Conservation (phyloP, 1,140 invertebrate genomes). For the Drosophila funebris region DNA sequence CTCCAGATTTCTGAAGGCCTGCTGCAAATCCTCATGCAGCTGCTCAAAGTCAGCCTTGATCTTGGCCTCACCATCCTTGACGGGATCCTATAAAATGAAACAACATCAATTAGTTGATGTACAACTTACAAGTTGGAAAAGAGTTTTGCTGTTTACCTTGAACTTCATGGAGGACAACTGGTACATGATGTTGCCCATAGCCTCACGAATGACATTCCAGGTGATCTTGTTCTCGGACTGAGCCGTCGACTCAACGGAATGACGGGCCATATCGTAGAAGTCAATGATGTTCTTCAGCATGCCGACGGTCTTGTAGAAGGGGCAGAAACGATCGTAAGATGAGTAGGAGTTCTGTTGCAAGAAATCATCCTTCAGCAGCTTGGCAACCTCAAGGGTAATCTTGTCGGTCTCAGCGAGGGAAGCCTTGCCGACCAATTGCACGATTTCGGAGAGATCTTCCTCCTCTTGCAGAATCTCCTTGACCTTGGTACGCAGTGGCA, state of each 20-base stretch:
- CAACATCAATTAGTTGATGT: neutral
- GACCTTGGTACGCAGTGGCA: constrained; percentile 96
- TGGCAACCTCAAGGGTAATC: constrained; percentile 99
- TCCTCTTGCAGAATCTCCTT: constrained; percentile 99
- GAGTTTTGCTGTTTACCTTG: constrained; percentile 88
- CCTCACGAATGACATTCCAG: constrained; percentile 98
- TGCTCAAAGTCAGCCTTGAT: constrained; percentile 99
- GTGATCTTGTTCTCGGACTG: constrained; percentile 99
- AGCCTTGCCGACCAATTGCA: constrained; percentile 99
- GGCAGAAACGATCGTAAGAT: constrained; percentile 98
- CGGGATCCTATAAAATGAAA: constrained; percentile 91
- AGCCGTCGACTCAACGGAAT: constrained; percentile 98
- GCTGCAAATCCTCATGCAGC: constrained; percentile 96
- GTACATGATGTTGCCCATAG: constrained; percentile 98
- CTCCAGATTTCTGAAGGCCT: constrained; percentile 99
- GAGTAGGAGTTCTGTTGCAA: constrained; percentile 99
- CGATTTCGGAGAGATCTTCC: constrained; percentile 99
- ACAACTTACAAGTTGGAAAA: neutral
- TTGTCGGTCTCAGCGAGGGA: constrained; percentile 99
- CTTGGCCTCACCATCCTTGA: constrained; percentile 98
- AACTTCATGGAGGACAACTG: constrained; percentile 99
- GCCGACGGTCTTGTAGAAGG: constrained; percentile 99
- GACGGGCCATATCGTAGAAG: constrained; percentile 98
- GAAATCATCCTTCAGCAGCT: constrained; percentile 99
- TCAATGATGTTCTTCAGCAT: constrained; percentile 99